Evolutionary conservation across 2,888 invertebrate genomes (phyloP).

Genomic region (Plusia festucae): DNA sequence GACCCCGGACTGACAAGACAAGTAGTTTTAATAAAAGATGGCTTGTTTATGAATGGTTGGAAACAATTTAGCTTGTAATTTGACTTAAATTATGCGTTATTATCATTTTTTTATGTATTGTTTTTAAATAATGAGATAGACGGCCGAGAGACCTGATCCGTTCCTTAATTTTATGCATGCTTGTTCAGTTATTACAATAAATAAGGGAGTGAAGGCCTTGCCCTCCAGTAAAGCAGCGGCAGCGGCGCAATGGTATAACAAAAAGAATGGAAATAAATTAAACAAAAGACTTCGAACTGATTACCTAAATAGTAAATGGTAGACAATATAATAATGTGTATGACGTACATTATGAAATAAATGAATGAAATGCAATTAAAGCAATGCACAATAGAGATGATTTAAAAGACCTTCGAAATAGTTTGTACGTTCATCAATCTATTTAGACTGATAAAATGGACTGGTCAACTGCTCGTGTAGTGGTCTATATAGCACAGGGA

Average conservation of each 20-base stretch:
- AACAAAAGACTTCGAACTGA: background rate
- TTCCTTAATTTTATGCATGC: background rate
- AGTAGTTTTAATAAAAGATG: constrained; percentile 38
- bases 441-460: background rate
- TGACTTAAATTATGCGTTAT: constrained; percentile 8
- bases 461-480: background rate
- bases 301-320: background rate
- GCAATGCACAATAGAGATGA: constrained; percentile 1
- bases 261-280: background rate
- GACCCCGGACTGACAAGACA: constrained; percentile 39
- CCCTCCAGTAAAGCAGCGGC: background rate
- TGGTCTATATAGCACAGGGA: background rate
- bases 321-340: background rate
- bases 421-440: background rate
- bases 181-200: background rate
- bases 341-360: background rate
- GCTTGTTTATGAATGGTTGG: constrained; percentile 12
- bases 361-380: constrained; percentile 4
- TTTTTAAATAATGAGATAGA: background rate
- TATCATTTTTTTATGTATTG: constrained; percentile 3
- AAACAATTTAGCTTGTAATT: constrained; percentile 17
- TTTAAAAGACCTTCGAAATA: constrained; percentile 3
- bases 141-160: background rate
- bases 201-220: background rate
- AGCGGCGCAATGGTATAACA: background rate